A percentile compares a stretch with the other conserved stretches of the same genome.
Evolutionary conservation across 2,888 invertebrate genomes (phyloP).

Genomic region (Mystacides longicornis): DNA sequence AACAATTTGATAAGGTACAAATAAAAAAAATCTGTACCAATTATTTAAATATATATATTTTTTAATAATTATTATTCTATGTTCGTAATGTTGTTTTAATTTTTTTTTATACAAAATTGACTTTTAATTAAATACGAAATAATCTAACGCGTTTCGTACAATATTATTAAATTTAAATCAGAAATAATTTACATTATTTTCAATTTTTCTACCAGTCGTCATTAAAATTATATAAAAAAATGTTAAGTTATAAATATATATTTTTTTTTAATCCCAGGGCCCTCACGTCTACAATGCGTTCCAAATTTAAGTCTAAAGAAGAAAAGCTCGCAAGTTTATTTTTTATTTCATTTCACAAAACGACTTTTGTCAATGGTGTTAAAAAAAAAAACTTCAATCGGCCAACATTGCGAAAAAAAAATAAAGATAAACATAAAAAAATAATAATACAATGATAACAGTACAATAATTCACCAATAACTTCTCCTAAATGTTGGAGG

Average conservation of each 20-base stretch:
- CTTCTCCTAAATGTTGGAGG: slow-evolving; percentile 8
- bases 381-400: too few species aligned
- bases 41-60: background rate
- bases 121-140: slow-evolving; percentile 14
- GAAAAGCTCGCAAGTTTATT: slow-evolving; percentile 14
- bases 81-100: background rate
- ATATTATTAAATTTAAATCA: slow-evolving; percentile 3
- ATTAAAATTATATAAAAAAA: background rate
- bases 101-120: slow-evolving; percentile 14
- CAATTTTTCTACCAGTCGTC: slow-evolving; percentile 4
- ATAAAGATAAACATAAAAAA: too few species aligned
- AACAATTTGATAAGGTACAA: too few species aligned
- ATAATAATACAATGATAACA: too few species aligned
- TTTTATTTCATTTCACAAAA: too few species aligned
- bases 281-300: background rate
- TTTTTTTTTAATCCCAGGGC: slow-evolving; percentile 6
- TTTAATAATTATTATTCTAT: background rate
- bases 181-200: slow-evolving; percentile 12
- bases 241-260: background rate
- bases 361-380: background rate
- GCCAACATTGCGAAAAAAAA: too few species aligned
- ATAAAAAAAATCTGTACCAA: too few species aligned
- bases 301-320: slow-evolving; percentile 8
- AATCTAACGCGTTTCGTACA: slow-evolving; percentile 13
- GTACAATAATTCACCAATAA: slow-evolving; percentile 8